Base-by-base conservation (phyloP, 2,888 invertebrate genomes). In the Boloria selene region DNA sequence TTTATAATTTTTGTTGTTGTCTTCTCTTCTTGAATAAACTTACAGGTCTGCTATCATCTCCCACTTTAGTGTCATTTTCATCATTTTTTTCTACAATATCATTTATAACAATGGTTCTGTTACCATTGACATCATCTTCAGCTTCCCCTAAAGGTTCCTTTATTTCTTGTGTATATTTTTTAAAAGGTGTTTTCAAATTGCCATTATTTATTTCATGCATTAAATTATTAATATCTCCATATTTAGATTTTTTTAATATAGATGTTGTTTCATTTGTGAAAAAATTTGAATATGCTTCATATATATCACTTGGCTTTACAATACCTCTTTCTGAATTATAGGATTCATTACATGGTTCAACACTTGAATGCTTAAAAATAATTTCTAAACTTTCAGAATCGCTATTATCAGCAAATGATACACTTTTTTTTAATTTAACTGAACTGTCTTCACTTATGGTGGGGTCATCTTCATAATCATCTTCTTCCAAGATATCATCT, bases 261-360 rank as follows among this genome's bases (percentile, higher is more conserved):
- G 92, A 88, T 64, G 76, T 82, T 42, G 81, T 81, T 76, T 80
- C 80, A 72, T 70, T 75, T 49, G 70, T 72, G 74, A 86, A 85
- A 7, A 79, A 72, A 66, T 79, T 71, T 18, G 84, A 72, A 72
- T 81, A 82, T 38, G 80, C 84, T 74, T 77, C 72, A 80, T 92
- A 92, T 58, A 93, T 75, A 76, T 93, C 92, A 79, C 87, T 88
- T 50, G 93, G 93, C 73, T 87, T 92, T 38, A 70, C 71, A 54
- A 93, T 85, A 38, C 88, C 90, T 66, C 77, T 79, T 6, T 77
- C 71, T 65, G 79, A 72, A 72, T 84, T 72, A 74, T 84, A 89
- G 14, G 76, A 73, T 63, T 79, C 73, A 47, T 52, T 74, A 49
- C 69, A 71, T 54, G 86, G 77, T 64, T 79, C 76, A 51, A 75